These are phyloP conservation scores for Crypturellus tataupa DNA, from an alignment of 2,797 vertebrate genomes.

Conservation along the genomic window DNA sequence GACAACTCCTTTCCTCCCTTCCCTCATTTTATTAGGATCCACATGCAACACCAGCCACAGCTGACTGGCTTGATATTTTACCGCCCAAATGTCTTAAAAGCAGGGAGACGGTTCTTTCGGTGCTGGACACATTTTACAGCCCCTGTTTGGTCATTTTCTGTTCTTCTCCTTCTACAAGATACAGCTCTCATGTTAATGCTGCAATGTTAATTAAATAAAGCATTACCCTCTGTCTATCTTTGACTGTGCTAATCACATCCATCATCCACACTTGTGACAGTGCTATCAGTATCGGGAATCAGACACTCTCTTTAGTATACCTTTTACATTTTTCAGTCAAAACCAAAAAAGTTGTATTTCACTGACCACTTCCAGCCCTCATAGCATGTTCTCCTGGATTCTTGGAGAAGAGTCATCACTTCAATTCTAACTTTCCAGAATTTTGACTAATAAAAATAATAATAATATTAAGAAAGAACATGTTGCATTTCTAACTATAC, in stretches of 20 bases:
- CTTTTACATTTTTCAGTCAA: constrained; percentile 20
- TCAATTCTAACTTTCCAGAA: neutral
- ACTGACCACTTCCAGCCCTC: neutral
- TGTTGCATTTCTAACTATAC: neutral
- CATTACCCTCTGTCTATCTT: constrained; percentile 55
- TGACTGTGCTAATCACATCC: constrained; percentile 54
- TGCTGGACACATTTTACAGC: neutral
- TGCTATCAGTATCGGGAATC: constrained; percentile 26
- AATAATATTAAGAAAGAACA: neutral
- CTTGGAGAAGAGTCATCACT: neutral
- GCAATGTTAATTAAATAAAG: constrained; percentile 44
- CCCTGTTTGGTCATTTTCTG: neutral
- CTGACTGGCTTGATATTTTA: neutral
- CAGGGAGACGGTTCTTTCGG: neutral
- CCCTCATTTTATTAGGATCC: neutral
- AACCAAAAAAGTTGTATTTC: constrained; percentile 14
- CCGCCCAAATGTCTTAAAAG: neutral
- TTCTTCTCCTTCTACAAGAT: neutral
- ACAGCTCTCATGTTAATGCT: neutral
- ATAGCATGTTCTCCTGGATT: neutral
- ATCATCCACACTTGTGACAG: constrained; percentile 42
- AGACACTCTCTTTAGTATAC: constrained; percentile 27
- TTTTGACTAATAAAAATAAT: neutral
- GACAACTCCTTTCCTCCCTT: neutral
- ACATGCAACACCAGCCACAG: neutral